A percentile compares a stretch with the other conserved stretches of the same genome.
Evolutionary conservation across 2,797 vertebrate genomes (phyloP).

Genomic region (Gambelia wislizenii): DNA sequence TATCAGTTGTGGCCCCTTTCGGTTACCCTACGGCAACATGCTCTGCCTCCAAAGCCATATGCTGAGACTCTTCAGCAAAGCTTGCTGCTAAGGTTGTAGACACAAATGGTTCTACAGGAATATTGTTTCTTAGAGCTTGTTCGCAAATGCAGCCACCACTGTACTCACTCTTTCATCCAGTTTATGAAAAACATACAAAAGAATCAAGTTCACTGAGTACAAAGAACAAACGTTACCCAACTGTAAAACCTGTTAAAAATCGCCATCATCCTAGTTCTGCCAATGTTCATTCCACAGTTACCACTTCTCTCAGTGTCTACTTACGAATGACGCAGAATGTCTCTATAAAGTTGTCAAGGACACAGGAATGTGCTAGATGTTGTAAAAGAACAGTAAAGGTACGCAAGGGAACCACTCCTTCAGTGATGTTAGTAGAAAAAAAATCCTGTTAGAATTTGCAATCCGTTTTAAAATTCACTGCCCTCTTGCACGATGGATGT

Average conservation of each 20-base stretch:
- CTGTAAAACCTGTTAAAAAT: slow-evolving; percentile 18
- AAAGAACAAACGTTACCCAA: neutral
- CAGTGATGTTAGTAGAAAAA: neutral
- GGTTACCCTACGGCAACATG: neutral
- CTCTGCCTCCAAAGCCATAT: neutral
- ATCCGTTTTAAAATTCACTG: neutral
- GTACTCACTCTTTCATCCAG: neutral
- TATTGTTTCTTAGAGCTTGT: neutral
- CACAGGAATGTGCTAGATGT: neutral
- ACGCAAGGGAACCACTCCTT: neutral
- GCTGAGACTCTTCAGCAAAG: neutral
- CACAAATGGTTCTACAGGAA: neutral
- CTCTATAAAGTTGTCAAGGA: neutral
- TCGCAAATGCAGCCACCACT: neutral
- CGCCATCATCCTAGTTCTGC: neutral
- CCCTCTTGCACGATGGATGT: neutral
- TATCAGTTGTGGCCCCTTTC: neutral
- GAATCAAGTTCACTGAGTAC: slow-evolving; percentile 6
- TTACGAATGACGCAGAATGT: neutral
- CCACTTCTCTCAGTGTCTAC: neutral
- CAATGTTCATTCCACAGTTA: neutral
- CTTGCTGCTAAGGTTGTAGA: neutral
- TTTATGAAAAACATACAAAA: neutral
- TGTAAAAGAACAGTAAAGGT: neutral
- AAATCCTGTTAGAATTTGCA: neutral